Evolutionary conservation across 2,797 vertebrate species (phyloP).

Genomic region (Hirundo rustica): DNA sequence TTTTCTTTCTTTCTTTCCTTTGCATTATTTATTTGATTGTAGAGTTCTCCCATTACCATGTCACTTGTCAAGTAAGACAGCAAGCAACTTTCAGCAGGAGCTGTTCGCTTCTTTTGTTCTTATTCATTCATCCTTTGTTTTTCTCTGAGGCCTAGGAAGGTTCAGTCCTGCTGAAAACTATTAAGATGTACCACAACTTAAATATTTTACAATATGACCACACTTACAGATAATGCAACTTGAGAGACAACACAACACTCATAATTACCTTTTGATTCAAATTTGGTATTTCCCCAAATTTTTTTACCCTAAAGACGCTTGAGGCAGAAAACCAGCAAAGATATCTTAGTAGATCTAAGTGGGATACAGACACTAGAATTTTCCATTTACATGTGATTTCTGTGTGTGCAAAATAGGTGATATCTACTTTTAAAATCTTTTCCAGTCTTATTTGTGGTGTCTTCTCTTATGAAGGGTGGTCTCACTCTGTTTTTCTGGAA

Average conservation of each 20-base stretch:
- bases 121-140: not conserved
- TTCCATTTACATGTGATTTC: not conserved
- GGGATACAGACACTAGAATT: not conserved
- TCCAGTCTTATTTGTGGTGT: not conserved
- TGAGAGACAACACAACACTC: not conserved
- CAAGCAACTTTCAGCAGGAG: not conserved
- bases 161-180: not conserved
- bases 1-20: not conserved
- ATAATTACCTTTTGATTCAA: not conserved
- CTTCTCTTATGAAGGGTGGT: not conserved
- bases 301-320: not conserved
- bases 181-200: not conserved
- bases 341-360: not conserved
- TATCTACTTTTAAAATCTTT: not conserved
- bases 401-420: not conserved
- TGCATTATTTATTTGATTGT: not conserved
- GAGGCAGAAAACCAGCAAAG: not conserved
- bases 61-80: not conserved
- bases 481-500: not conserved
- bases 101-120: not conserved
- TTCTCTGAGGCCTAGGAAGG: not conserved
- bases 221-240: not conserved
- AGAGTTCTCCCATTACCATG: not conserved
- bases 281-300: not conserved
- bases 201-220: not conserved